Percentiles rank a stretch among this genome's conserved stretches.
These are phyloP conservation scores for Lepidurus couesii DNA, from an alignment of 1,140 invertebrate species.

Conservation along the genomic window DNA sequence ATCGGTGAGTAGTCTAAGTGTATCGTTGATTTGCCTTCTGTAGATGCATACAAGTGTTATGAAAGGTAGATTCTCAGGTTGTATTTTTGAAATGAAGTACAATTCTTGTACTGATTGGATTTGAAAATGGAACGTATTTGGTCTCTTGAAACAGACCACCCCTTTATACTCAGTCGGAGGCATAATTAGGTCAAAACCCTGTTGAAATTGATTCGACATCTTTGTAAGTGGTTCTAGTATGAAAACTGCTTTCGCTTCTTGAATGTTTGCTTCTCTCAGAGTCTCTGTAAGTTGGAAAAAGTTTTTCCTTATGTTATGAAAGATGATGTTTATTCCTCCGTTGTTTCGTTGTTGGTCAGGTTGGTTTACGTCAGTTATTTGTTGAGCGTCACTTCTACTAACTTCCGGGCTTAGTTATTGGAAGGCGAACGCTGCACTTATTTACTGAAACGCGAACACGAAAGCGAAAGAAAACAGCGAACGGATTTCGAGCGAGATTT, in stretches of 20 bases:
- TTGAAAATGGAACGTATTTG: background rate
- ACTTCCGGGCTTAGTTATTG: too few species aligned
- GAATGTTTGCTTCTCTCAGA: background rate
- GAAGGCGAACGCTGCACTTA: too few species aligned
- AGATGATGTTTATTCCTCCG: background rate
- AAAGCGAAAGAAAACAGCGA: too few species aligned
- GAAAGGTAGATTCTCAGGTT: background rate
- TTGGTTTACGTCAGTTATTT: background rate
- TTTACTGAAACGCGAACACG: too few species aligned
- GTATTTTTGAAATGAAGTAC: background rate
- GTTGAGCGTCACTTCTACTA: background rate
- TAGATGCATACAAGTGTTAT: background rate
- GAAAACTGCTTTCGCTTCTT: background rate
- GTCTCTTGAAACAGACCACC: background rate
- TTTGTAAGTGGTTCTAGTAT: background rate
- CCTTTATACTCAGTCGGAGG: background rate
- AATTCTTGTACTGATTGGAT: background rate
- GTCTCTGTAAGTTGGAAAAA: background rate
- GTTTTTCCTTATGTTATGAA: background rate
- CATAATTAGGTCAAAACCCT: slow-evolving; percentile 2
- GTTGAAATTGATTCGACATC: background rate
- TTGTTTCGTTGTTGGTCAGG: background rate
- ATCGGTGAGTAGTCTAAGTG: background rate
- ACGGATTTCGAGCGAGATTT: too few species aligned
- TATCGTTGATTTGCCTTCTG: background rate